Evolutionary conservation across 2,888 invertebrate species (phyloP), one percentile per base, ranked within the genome.

Genomic region (Trilocha varians): DNA sequence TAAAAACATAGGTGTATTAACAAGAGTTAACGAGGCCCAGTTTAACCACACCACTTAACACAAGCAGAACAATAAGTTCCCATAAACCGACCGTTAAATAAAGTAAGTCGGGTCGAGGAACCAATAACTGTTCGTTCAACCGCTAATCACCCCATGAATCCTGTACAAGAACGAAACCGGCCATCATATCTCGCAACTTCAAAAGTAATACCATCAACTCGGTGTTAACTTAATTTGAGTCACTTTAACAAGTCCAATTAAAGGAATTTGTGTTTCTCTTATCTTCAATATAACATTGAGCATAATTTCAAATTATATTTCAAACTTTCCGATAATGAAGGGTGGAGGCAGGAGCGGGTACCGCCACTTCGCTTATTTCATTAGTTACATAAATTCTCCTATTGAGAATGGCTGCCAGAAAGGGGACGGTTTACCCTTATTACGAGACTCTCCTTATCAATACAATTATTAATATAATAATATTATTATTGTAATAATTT

Each of bases 231-330:
- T 85, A 84, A 85, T 85, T 85, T 84, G 83, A 84, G 82, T 84
- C 84, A 85, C 83, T 85, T 84, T 85, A 85, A 84, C 85, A 85
- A 85, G 84, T 84, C 85, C 85, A 85, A 85, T 85, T 85, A 85
- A 85, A 85, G 85, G 84, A 85, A 85, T 85, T 85, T 85, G 85
- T 85, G 84, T 85, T 85, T 84, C 85, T 84, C 84, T 85, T 85
- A 85, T 85, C 85, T 85, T 82, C 85, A 84, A 84, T 85, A 84
- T 85, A 85, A 85, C 84, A 84, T 85, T 84, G 85, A 84, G 84
- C 85, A 85, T 85, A 85, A 85, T 85, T 85, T 85, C 85, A 85
- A 85, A 85, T 85, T 85, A 85, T 85, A 85, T 85, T 85, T 85
- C 82, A 85, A 85, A 85, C 83, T 85, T 85, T 85, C 84, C 84